Base-by-base conservation (phyloP, 2,113 vertebrate species). In the Xiphophorus maculatus region DNA sequence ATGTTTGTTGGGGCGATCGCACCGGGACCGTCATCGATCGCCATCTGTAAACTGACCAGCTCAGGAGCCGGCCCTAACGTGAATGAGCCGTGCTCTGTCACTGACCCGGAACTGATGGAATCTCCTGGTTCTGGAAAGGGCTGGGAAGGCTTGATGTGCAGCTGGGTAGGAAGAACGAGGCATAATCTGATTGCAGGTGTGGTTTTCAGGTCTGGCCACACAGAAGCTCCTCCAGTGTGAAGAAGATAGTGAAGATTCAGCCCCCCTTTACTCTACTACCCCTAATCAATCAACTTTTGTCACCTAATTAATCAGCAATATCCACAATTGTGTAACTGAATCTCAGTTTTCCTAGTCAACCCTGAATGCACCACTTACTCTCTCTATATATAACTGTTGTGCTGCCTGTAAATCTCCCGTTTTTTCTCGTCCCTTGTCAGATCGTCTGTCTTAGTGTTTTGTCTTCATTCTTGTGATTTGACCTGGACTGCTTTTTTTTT, bases 11-110 rank as follows among this genome's bases (percentile, higher is more conserved):
- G 93, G 93, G 86, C 84, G 88, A 92, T 93, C 77, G 90, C 66
- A 86, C 82, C 73, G 89, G 89, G 92, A 93, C 92, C 90, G 91
- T 89, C 93, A 93, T 95, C 91, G 90, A 94, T 94, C 90, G 90
- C 84, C 76, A 65, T 88, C 81, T 82, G 80, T 90, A 90, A 94
- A 93, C 93, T 90, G 94, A 93, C 90, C 91, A 12, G 85, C 84
- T 89, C 89, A 92, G 93, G 91, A 90, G 79, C 89, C 85, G 87
- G 84, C 90, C 88, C 83, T 88, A 92, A 92, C 89, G 92, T 94
- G 94, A 92, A 95, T 94, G 92, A 71, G 81, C 82, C n/a, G 79
- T 82, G 84, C 90, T 90, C 85, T 87, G 81, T 63, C 78, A 78
- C 86, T 82, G 89, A 94, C 94, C 95, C 92, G 79, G 89, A 91